These are phyloP conservation scores for Erythrocebus patas DNA, from an alignment of 2,113 vertebrate species.

Conservation along the genomic window DNA sequence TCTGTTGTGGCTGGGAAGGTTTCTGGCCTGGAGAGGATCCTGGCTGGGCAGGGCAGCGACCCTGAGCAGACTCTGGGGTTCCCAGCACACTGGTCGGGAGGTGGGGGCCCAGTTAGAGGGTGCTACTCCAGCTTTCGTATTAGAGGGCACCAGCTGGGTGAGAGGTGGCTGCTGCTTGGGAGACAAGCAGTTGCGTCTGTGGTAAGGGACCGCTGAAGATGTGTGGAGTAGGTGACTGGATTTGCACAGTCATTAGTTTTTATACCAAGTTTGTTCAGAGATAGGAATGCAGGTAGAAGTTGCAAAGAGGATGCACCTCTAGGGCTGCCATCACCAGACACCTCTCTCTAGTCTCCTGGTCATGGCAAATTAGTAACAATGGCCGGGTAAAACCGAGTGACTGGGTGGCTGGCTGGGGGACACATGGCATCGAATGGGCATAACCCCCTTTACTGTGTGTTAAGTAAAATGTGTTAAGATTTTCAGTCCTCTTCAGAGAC, in stretches of 20 bases:
- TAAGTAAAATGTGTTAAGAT: background rate
- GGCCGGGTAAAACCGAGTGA: background rate
- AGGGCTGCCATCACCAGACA: background rate
- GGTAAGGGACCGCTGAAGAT: background rate
- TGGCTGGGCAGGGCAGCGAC: no score
- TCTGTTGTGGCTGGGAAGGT: background rate
- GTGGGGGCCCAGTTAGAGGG: background rate
- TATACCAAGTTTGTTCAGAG: background rate
- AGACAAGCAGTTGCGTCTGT: background rate
- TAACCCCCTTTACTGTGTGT: background rate
- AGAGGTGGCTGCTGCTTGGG: no score
- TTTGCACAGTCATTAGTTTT: no score
- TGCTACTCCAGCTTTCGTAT: background rate
- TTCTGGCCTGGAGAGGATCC: background rate
- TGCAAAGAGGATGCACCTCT: no score
- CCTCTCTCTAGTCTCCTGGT: background rate
- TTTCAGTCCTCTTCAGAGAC: background rate
- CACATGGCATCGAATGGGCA: background rate
- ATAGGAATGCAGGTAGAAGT: background rate
- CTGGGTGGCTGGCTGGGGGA: no score
- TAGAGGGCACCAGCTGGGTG: background rate
- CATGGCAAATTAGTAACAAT: no score
- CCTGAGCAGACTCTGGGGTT: background rate
- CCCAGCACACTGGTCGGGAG: background rate
- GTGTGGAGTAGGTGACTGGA: background rate